Percentiles rank a stretch among this genome's conserved stretches.
Conservation (phyloP, 1,140 invertebrate species). For the Triops longicaudatus region DNA sequence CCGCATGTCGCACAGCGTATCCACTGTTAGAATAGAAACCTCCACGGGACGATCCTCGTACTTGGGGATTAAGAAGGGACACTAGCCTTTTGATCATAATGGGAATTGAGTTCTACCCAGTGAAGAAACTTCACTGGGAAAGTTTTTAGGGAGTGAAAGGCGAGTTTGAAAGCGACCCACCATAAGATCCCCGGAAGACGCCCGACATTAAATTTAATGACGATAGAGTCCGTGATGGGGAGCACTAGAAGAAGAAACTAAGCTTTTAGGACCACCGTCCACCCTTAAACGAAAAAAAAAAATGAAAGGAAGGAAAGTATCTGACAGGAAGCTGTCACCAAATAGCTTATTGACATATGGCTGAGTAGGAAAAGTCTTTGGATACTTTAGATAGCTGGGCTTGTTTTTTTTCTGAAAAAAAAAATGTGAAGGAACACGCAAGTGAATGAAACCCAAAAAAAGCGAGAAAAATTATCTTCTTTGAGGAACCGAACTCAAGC, state of each 20-base stretch:
- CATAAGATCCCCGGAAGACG: not conserved
- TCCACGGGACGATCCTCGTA: not conserved
- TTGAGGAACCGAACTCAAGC: too few relatives aligned
- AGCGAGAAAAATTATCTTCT: not conserved
- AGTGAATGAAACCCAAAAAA: not conserved
- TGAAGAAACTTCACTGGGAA: not conserved
- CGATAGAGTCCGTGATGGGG: not conserved
- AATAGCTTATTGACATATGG: slow-evolving; percentile 12
- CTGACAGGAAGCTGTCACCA: slow-evolving; percentile 1
- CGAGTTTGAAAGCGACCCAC: not conserved
- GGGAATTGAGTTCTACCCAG: not conserved
- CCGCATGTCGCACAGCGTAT: not conserved
- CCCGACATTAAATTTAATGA: slow-evolving; percentile 4
- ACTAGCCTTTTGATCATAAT: not conserved
- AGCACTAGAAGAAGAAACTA: not conserved
- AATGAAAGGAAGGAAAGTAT: not conserved
- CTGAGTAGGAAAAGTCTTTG: not conserved
- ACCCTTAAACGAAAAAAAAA: not conserved
- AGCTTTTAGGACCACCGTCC: not conserved
- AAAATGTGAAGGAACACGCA: not conserved
- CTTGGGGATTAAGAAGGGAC: not conserved
- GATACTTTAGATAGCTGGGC: not conserved
- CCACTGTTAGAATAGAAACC: not conserved
- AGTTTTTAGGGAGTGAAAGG: not conserved
- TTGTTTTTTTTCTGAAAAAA: not conserved